A percentile compares a stretch with the other conserved stretches of the same genome.
These are phyloP conservation scores for Carduelis carduelis DNA, from an alignment of 2,797 vertebrate species.

Conservation along the genomic window DNA sequence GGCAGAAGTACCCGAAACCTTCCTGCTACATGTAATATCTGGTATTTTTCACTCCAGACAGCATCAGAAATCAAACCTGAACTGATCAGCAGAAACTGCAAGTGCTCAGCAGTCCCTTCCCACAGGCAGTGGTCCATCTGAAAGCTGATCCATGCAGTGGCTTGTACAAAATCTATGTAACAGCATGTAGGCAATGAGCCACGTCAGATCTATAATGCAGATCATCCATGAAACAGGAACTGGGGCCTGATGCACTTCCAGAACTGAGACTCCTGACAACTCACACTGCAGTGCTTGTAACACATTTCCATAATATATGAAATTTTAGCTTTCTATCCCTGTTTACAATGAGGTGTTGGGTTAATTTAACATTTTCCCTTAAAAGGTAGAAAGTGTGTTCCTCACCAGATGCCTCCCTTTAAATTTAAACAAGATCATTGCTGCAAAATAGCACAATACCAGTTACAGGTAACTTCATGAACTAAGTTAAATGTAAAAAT, in stretches of 20 bases:
- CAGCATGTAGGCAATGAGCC: neutral
- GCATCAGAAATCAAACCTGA: neutral
- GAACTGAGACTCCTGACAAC: neutral
- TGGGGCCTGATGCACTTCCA: neutral
- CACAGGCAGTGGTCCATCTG: neutral
- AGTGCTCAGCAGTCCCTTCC: neutral
- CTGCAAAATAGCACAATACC: neutral
- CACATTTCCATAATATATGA: neutral
- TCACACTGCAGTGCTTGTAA: neutral
- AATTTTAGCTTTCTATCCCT: neutral
- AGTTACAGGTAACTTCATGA: neutral
- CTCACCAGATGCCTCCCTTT: neutral
- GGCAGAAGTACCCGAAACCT: neutral
- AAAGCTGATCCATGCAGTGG: neutral
- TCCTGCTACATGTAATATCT: neutral
- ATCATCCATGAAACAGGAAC: neutral
- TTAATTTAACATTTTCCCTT: neutral
- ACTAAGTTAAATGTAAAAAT: neutral
- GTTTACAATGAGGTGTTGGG: neutral
- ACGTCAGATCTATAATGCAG: rapidly evolving
- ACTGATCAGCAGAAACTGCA: neutral
- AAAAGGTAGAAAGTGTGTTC: neutral
- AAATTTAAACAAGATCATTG: neutral
- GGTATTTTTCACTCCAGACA: neutral
- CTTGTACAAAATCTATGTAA: neutral